A percentile compares a stretch with the other conserved stretches of the same genome.
Evolutionary conservation across 2,888 invertebrate species (phyloP).

Genomic region (Morpho achilles): DNA sequence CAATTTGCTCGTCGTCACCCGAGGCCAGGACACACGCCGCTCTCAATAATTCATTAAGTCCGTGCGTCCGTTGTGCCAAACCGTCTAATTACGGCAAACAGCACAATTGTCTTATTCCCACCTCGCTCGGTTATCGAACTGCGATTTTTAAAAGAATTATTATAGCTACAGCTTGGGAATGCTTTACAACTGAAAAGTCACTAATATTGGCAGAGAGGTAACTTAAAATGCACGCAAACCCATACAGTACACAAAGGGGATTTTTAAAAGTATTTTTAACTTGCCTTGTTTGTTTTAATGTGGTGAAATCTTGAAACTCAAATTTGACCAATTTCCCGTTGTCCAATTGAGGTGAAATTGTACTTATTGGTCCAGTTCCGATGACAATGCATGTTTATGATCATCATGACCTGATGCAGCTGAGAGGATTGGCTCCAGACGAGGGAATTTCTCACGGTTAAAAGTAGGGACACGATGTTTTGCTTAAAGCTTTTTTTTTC

Average conservation of each 20-base stretch:
- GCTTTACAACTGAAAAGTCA: neutral
- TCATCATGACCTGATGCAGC: too few relatives aligned
- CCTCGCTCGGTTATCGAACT: slow-evolving; percentile 65
- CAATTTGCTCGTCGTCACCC: slow-evolving; percentile 57
- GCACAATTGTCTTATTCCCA: slow-evolving; percentile 57
- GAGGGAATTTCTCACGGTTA: too few relatives aligned
- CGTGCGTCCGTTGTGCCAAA: slow-evolving; percentile 47
- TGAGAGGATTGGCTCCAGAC: too few relatives aligned
- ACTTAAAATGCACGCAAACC: neutral
- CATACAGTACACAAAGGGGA: neutral
- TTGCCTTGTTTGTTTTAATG: neutral
- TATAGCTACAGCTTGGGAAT: neutral
- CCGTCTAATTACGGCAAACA: slow-evolving; percentile 55
- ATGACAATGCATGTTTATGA: too few relatives aligned
- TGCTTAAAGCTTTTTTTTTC: too few relatives aligned
- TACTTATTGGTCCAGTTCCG: too few relatives aligned
- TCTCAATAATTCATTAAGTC: slow-evolving; percentile 66
- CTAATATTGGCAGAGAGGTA: neutral
- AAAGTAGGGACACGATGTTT: too few relatives aligned
- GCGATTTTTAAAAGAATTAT: slow-evolving; percentile 3
- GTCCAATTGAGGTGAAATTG: too few relatives aligned
- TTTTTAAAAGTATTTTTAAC: neutral
- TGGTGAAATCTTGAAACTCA: too few relatives aligned
- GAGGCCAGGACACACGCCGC: slow-evolving; percentile 39
- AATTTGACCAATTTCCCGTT: too few relatives aligned